These are phyloP conservation scores for Struthio camelus DNA, from an alignment of 2,113 vertebrate species.

Conservation along the genomic window DNA sequence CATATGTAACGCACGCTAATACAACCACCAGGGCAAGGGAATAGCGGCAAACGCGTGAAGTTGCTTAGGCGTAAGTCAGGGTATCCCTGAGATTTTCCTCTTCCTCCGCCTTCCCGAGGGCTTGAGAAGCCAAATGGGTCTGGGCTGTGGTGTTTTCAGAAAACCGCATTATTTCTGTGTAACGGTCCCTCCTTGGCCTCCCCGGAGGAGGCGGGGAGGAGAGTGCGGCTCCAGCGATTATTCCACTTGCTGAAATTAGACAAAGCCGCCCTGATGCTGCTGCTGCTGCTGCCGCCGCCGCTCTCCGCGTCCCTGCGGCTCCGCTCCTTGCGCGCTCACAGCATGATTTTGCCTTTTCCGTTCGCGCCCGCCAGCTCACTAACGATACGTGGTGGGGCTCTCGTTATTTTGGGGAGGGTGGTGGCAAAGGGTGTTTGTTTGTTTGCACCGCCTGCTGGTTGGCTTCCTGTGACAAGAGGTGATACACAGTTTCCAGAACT, in stretches of 20 bases:
- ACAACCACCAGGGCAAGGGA: background rate
- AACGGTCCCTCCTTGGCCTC: slow-evolving; percentile 19
- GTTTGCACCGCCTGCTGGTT: slow-evolving; percentile 76
- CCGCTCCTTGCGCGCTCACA: background rate
- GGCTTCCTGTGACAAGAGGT: slow-evolving; percentile 79
- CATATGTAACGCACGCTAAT: background rate
- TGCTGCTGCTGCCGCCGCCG: background rate
- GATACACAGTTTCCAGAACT: slow-evolving; percentile 83
- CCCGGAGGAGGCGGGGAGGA: background rate
- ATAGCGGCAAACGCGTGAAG: background rate
- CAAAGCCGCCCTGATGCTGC: slow-evolving; percentile 59
- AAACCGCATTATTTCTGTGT: background rate
- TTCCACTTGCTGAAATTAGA: slow-evolving; percentile 37
- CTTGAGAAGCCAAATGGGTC: background rate
- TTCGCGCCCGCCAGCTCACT: background rate
- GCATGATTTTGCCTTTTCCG: background rate
- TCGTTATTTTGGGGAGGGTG: slow-evolving; percentile 6
- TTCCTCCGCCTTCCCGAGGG: background rate
- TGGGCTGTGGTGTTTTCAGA: background rate
- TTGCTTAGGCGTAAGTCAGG: background rate
- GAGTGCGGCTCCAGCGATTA: background rate
- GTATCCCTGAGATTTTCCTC: background rate
- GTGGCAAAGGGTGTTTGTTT: slow-evolving; percentile 70
- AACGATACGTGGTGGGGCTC: background rate
- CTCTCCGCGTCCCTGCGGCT: background rate